phyloP scores from a whole-genome alignment of 2,797 vertebrate genomes.

The Cephalopachus bancanus region DNA sequence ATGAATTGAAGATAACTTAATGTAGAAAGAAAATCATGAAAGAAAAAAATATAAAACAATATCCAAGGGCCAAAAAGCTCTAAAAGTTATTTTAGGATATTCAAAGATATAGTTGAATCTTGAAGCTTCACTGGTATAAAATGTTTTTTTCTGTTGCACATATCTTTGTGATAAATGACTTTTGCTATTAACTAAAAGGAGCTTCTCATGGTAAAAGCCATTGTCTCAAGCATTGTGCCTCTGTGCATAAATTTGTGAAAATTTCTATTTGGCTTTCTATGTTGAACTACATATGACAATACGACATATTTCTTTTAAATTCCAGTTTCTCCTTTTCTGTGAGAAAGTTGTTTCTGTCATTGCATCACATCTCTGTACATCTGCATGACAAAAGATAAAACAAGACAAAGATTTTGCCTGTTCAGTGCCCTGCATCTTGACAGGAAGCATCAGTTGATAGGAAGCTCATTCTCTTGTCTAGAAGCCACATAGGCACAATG shows the following conservation, averaged over 20 bases:
- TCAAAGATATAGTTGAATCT: neutral
- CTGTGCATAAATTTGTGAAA: neutral
- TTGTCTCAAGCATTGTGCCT: neutral
- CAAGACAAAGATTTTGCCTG: neutral
- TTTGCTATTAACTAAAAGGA: neutral
- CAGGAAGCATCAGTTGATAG: neutral
- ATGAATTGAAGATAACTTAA: neutral
- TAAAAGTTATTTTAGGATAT: neutral
- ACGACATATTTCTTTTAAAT: neutral
- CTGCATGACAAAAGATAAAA: neutral
- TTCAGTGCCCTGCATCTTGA: neutral
- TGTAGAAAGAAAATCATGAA: neutral
- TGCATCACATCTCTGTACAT: neutral
- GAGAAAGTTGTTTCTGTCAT: neutral
- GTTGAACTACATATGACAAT: neutral
- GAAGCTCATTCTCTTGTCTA: neutral
- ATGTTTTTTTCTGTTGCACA: neutral
- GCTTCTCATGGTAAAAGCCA: neutral
- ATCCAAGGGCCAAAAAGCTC: neutral
- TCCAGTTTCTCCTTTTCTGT: neutral
- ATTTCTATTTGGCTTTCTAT: neutral
- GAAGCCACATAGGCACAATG: neutral
- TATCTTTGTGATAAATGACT: slow-evolving; percentile 19
- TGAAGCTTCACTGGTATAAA: neutral
- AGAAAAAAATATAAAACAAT: neutral